Evolutionary conservation across 2,113 vertebrate species (phyloP), one percentile per base, ranked within the genome.

Genomic region (Micronisus gabar): DNA sequence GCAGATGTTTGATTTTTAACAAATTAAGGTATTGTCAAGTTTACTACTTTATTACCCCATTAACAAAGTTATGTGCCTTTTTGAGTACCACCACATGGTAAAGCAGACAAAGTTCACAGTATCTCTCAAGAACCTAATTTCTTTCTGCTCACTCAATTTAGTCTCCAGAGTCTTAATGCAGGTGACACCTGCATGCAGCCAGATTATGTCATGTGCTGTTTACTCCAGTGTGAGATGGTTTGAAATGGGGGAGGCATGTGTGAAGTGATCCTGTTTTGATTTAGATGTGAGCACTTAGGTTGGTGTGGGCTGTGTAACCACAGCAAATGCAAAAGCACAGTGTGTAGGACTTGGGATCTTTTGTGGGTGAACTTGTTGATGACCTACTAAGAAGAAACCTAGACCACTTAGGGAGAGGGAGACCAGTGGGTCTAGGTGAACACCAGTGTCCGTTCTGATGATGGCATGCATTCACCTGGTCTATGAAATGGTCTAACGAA

Each of bases 361-460:
- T 29, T 55, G 30, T 5, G 32, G 38, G 41, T 79, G n/a, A 67
- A 5, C 15, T 16, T 20, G 13, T 14, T 66, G 62, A 3, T 43
- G 30, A 47, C 27, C 34, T n/a, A 4, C 56, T 16, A 5, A n/a
- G 47, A 61, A 47, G 27, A 40, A 84, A 13, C 17, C 5, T 6
- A 6, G 29, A 3, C 9, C 53, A 4, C n/a, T 20, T 72, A 23
- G 26, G 15, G 70, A 32, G 27, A 11, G 27, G 21, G 52, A 47
- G 5, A 40, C 16, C 52, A 21, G 58, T 3, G 4, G 45, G 30
- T 9, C 25, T 58, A 18, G 43, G 10, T 22, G 70, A 30, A 50
- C 50, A 21, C 11, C 15, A 1, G 25, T 10, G 45, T 23, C 65
- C 1, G 0, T 8, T 7, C 15, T 18, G 56, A 15, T 27, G 61